Conservation (phyloP, 2,113 vertebrate species). For the Eudyptes chrysolophus region DNA sequence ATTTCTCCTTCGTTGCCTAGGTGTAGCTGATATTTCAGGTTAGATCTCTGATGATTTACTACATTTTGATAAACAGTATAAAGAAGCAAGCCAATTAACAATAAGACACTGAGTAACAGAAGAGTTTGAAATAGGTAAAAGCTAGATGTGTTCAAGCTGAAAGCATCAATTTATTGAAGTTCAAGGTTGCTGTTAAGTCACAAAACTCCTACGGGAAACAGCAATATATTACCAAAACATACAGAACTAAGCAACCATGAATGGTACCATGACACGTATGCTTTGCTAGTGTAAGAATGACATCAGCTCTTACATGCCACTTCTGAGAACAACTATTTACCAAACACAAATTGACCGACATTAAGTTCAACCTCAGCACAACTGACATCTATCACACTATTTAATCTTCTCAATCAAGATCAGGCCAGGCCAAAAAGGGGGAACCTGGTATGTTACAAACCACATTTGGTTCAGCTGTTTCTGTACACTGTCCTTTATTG, state of each 20-base stretch:
- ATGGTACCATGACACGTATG: neutral
- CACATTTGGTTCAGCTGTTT: neutral
- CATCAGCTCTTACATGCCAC: neutral
- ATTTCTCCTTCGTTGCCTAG: neutral
- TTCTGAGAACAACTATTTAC: neutral
- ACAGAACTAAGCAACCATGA: neutral
- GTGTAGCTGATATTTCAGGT: neutral
- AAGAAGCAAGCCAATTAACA: neutral
- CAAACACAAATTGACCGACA: fast-evolving
- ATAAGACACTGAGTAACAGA: neutral
- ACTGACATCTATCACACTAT: neutral
- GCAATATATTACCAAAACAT: neutral
- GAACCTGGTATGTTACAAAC: neutral
- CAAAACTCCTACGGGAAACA: neutral
- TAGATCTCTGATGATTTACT: neutral
- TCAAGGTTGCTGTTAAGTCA: neutral
- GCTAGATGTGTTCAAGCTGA: neutral
- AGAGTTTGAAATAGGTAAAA: neutral
- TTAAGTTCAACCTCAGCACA: neutral
- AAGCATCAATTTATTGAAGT: neutral
- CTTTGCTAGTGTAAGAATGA: neutral
- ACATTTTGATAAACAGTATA: neutral
- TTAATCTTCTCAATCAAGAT: neutral
- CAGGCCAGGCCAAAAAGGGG: neutral
- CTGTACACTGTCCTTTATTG: neutral